phyloP scores from a whole-genome alignment of 2,113 vertebrate genomes.

The Fulmarus glacialis region DNA sequence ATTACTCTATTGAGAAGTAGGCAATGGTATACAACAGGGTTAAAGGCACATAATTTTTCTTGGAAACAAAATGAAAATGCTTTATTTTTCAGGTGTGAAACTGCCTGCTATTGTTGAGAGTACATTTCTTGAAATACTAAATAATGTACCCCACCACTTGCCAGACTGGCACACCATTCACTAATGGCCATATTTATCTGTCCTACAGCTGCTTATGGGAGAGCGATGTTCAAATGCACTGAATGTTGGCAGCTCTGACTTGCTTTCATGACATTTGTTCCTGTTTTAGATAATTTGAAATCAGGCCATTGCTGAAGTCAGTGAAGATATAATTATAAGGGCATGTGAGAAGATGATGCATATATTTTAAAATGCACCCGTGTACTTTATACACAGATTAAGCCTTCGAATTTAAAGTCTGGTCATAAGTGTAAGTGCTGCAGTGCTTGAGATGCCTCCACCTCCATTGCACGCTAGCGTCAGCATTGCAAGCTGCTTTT shows the following conservation, averaged over 20 bases:
- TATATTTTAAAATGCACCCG: not conserved
- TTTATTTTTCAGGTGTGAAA: not conserved
- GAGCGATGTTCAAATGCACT: not conserved
- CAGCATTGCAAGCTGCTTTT: not conserved
- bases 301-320: not conserved
- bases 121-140: not conserved
- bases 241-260: not conserved
- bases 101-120: not conserved
- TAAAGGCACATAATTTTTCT: not conserved
- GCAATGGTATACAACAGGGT: not conserved
- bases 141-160: not conserved
- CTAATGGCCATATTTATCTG: no score
- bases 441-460: not conserved
- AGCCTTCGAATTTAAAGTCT: not conserved
- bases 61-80: not conserved
- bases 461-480: not conserved
- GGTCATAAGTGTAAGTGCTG: not conserved
- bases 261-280: not conserved
- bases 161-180: not conserved
- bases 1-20: not conserved
- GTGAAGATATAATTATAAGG: not conserved
- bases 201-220: not conserved
- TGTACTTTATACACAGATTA: not conserved
- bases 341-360: not conserved
- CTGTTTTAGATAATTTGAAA: not conserved